phyloP scores from a whole-genome alignment of 2,113 vertebrate genomes.

The Pluvianellus socialis region DNA sequence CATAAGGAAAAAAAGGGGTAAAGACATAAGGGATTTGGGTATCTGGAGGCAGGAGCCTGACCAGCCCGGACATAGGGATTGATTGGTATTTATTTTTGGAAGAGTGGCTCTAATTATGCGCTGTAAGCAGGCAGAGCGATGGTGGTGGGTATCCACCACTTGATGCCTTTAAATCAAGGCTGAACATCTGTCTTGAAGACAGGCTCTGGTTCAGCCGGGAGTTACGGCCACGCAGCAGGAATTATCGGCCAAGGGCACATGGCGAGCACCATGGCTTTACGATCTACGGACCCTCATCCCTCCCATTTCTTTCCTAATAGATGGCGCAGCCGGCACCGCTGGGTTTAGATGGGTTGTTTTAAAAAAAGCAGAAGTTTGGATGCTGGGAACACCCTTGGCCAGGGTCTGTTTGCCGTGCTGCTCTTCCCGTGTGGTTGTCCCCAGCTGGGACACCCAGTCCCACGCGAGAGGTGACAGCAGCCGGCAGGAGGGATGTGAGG shows the following conservation, averaged over 20 bases:
- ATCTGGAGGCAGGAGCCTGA: not conserved
- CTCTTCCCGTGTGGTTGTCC: not conserved
- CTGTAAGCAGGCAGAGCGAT: not conserved
- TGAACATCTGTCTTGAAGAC: not conserved
- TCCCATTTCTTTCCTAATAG: rapidly evolving
- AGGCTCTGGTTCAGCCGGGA: not conserved
- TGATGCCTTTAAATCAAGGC: not conserved
- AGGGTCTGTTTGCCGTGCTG: rapidly evolving
- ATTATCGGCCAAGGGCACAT: rapidly evolving
- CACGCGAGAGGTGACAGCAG: not conserved
- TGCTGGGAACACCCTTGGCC: not conserved
- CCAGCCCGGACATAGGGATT: not conserved
- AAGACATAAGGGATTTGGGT: rapidly evolving
- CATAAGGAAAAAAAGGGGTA: rapidly evolving
- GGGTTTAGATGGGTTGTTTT: not conserved
- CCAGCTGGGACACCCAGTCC: rapidly evolving
- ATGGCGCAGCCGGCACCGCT: not conserved
- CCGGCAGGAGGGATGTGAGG: rapidly evolving
- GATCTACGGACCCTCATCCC: rapidly evolving
- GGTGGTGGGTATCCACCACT: not conserved
- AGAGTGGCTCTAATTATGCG: not conserved
- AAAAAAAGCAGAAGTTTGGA: not conserved
- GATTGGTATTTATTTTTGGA: not conserved
- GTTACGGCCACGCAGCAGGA: not conserved
- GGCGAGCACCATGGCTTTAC: rapidly evolving